phyloP scores from a whole-genome alignment of 2,113 vertebrate species.

The Corydoras maculifer region DNA sequence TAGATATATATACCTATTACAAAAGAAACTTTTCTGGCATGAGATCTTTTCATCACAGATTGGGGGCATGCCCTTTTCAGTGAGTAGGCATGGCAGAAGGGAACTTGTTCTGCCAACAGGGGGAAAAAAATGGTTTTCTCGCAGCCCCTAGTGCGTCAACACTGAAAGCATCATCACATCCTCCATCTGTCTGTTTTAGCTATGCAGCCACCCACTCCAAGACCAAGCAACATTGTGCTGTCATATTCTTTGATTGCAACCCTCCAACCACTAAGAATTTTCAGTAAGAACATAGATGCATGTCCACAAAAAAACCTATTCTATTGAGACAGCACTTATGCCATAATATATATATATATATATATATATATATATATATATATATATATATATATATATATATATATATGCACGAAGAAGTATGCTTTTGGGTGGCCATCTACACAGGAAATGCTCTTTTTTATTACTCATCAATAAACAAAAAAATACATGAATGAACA shows the following conservation, averaged over 20 bases:
- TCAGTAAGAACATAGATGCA: slow-evolving; percentile 10
- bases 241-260: slow-evolving; percentile 14
- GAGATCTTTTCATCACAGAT: slow-evolving; percentile 12
- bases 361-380: no score
- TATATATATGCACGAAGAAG: no score
- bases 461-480: no score
- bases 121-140: slow-evolving; percentile 10
- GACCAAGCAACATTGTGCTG: neutral
- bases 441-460: no score
- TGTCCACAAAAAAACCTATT: neutral
- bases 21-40: slow-evolving; percentile 14
- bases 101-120: slow-evolving; percentile 17
- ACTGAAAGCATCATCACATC: slow-evolving; percentile 31
- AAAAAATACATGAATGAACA: no score
- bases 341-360: no score
- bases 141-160: slow-evolving; percentile 21
- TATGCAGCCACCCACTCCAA: slow-evolving; percentile 23
- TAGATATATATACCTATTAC: slow-evolving; percentile 1
- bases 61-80: slow-evolving; percentile 26
- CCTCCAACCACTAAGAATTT: slow-evolving; percentile 12
- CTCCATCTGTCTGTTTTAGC: slow-evolving; percentile 26
- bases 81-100: slow-evolving; percentile 21
- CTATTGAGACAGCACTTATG: neutral
- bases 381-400: no score
- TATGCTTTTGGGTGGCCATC: no score